A percentile compares a stretch with the other conserved stretches of the same genome.
Evolutionary conservation across 30 jellyfish, hydroid and myxozoan species (phyloP).

Genomic region (Catostylus mosaicus): DNA sequence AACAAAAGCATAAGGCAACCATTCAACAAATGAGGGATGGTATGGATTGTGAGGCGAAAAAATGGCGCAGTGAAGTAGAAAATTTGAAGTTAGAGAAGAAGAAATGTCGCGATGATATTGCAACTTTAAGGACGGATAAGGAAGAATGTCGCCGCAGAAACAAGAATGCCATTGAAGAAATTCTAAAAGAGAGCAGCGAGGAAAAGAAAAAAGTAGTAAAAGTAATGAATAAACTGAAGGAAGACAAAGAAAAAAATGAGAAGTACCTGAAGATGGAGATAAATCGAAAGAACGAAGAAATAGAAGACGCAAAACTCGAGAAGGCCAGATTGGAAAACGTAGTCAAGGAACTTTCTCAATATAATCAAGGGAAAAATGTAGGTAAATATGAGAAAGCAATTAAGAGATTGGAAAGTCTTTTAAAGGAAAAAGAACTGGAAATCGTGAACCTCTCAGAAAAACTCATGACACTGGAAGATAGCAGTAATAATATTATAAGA

Average conservation of each 20-base stretch:
- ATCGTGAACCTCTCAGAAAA: neutral
- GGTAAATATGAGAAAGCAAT: neutral
- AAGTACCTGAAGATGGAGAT: neutral
- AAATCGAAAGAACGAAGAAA: neutral
- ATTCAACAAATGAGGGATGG: neutral
- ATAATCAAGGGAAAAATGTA: neutral
- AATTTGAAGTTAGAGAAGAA: neutral
- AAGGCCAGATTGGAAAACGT: neutral
- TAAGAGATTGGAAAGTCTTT: neutral
- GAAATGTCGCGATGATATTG: neutral
- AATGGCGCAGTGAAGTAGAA: neutral
- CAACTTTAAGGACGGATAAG: neutral
- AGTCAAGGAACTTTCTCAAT: neutral
- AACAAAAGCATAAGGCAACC: neutral
- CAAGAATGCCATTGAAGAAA: neutral
- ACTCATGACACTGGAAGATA: neutral
- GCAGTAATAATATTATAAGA: neutral
- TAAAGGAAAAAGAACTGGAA: neutral
- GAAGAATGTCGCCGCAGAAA: neutral
- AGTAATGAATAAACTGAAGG: neutral
- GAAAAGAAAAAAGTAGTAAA: neutral
- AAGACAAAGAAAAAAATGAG: neutral
- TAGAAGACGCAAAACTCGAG: neutral
- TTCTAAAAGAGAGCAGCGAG: neutral
- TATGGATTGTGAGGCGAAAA: neutral